Evolutionary conservation across 2,797 vertebrate genomes (phyloP).

Genomic region (Tiaroga cobitis): DNA sequence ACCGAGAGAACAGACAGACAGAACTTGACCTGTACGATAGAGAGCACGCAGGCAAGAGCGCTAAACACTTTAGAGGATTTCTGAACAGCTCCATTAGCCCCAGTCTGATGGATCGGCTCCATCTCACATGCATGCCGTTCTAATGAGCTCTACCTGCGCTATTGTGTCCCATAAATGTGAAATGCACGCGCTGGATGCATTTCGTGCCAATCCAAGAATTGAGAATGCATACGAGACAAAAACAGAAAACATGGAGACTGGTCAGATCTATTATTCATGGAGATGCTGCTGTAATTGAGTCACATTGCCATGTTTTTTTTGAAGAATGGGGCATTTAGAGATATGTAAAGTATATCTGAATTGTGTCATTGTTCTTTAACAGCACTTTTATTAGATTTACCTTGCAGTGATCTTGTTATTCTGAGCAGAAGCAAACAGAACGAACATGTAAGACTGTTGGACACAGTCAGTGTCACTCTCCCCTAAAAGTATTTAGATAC

Average conservation of each 20-base stretch:
- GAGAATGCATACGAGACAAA: conserved; percentile 29
- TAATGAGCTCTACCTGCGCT: conserved; percentile 44
- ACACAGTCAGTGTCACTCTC: not conserved
- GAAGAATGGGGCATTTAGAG: not conserved
- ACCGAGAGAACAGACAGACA: conserved; percentile 21
- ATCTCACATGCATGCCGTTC: conserved; percentile 24
- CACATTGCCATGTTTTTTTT: not conserved
- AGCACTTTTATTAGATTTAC: not conserved
- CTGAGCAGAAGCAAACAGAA: not conserved
- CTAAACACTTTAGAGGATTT: conserved; percentile 47
- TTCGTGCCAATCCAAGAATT: conserved; percentile 24
- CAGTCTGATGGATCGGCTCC: conserved; percentile 11
- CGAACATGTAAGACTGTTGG: not conserved
- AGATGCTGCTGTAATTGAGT: conserved; percentile 8
- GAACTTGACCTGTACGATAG: conserved; percentile 49
- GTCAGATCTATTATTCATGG: conserved; percentile 7
- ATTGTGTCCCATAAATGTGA: conserved; percentile 49
- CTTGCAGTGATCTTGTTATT: not conserved
- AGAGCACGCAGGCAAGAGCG: conserved; percentile 30
- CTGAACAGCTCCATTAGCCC: conserved; percentile 50
- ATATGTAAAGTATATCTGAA: conserved; percentile 15
- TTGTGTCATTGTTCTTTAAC: not conserved
- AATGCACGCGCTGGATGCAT: conserved; percentile 35
- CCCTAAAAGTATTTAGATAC: not conserved
- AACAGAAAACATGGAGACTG: not conserved